Base-by-base conservation (phyloP, 2,797 vertebrate species). In the Mormyrus proboscirostris region DNA sequence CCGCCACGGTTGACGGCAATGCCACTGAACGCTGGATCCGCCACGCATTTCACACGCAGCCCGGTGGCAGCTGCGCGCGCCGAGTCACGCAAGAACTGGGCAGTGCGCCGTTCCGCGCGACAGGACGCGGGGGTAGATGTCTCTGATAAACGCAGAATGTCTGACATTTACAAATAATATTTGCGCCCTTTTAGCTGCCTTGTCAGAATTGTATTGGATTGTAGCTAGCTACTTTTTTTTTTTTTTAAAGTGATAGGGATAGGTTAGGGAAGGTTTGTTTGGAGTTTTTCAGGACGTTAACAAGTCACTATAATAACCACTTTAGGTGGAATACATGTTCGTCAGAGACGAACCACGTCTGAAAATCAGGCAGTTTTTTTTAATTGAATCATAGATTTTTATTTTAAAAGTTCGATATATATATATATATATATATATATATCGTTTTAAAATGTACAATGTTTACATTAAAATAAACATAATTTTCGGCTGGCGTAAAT, bases 61-160 rank as follows among this genome's bases (percentile, higher is more conserved):
- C 65, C 29, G 29, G 12, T 22, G 8, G 44, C 79, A 91, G 90
- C 87, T 55, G 44, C 91, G 89, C 14, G 19, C 44, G 10, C 86
- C 88, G 87, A 91, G 92, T 93, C 93, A 94, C 93, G 93, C 93
- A 93, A 94, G 82, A 90, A 87, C 88, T 89, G 59, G 85, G 89
- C 76, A 90, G 86, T 89, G 88, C 88, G 65, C 84, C 83, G 69
- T 55, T 87, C 82, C 84, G 47, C 82, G 62, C n/a, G 53, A 87
- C 89, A 89, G 59, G 49, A 33, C 29, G 84, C 44, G 22, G 19
- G 47, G 82, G 82, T 16, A 49, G 79, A 50, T 49, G 8, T 12
- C 49, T 41, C 0, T 41, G 86, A 88, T 90, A 86, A 82, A 29
- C 44, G 4, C 82, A 84, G 22, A 50, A 44, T 89, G 88, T 89